These are phyloP conservation scores for Oreochromis niloticus DNA, from an alignment of 2,113 vertebrate species.

Conservation along the genomic window DNA sequence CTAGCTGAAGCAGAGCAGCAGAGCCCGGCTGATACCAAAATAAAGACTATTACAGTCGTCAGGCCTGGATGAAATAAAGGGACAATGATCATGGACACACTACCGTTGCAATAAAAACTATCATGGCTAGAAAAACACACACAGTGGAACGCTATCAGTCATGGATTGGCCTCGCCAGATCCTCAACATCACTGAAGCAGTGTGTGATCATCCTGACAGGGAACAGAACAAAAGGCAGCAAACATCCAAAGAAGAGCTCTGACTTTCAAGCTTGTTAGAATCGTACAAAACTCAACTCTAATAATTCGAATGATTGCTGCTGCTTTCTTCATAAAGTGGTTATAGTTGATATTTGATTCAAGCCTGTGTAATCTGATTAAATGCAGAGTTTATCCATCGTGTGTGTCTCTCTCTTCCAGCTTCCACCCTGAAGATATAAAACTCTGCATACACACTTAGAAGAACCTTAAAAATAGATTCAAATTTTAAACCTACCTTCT, in stretches of 20 bases:
- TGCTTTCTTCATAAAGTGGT: not conserved
- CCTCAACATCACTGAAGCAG: not conserved
- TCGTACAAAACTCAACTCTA: not conserved
- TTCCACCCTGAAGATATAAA: not conserved
- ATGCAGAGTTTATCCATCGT: not conserved
- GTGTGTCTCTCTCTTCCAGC: not conserved
- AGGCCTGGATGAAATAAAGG: not conserved
- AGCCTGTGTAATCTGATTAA: not conserved
- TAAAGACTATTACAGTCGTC: not conserved
- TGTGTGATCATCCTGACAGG: not conserved
- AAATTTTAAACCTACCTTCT: not conserved
- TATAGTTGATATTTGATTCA: not conserved
- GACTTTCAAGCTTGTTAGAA: rapidly evolving
- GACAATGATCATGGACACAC: rapidly evolving
- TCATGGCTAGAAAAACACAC: not conserved
- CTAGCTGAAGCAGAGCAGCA: not conserved
- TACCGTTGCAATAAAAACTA: not conserved
- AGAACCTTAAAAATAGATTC: not conserved
- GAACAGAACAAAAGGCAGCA: not conserved
- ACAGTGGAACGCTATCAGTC: not conserved
- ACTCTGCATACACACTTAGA: not conserved
- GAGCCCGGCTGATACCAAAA: not conserved
- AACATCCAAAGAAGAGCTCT: not conserved
- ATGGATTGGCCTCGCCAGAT: not conserved
- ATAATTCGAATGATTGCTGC: not conserved